Percentiles rank a stretch among this genome's conserved stretches.
These are phyloP conservation scores for Parambassis ranga DNA, from an alignment of 2,797 vertebrate species.

Conservation along the genomic window DNA sequence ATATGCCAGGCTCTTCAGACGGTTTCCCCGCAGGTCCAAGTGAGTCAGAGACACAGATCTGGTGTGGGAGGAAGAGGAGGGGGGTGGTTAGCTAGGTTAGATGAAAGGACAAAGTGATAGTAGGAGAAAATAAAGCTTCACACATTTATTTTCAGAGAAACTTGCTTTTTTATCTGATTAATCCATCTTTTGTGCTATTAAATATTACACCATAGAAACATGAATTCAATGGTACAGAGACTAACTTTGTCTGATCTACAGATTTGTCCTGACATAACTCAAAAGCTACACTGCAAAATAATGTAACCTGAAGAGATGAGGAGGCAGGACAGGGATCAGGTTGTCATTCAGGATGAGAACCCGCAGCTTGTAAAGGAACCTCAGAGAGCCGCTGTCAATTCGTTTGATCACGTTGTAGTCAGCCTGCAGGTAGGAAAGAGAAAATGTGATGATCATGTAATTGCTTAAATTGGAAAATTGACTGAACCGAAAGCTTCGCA, in stretches of 20 bases:
- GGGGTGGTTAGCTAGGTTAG: conserved; percentile 30
- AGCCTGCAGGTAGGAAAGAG: conserved; percentile 83
- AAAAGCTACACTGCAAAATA: conserved; percentile 56
- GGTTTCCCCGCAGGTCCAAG: conserved; percentile 96
- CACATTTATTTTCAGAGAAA: conserved; percentile 23
- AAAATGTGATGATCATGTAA: conserved; percentile 42
- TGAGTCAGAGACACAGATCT: conserved; percentile 90
- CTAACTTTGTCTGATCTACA: conserved; percentile 45
- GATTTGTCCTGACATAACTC: conserved; percentile 72
- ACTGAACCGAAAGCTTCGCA: conserved; percentile 11
- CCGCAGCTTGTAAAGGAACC: conserved; percentile 95
- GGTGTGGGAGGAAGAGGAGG: conserved; percentile 15
- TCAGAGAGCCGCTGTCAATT: conserved; percentile 95
- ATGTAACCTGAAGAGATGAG: conserved; percentile 80
- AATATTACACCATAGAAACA: conserved; percentile 34
- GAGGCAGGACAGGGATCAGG: conserved; percentile 93
- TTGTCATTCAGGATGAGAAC: conserved; percentile 99
- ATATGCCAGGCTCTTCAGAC: conserved; percentile 96
- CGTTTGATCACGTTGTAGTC: conserved; percentile 99
- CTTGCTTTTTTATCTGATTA: conserved; percentile 44
- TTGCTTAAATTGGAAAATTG: conserved; percentile 36
- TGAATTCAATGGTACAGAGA: conserved; percentile 38
- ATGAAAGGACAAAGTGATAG: conserved; percentile 42
- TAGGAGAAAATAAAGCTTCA: conserved; percentile 34
- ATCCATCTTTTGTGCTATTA: conserved; percentile 26